Evolutionary conservation across 92 coral and sea anemone species (phyloP).

Genomic region (Zoanthus gigantus): DNA sequence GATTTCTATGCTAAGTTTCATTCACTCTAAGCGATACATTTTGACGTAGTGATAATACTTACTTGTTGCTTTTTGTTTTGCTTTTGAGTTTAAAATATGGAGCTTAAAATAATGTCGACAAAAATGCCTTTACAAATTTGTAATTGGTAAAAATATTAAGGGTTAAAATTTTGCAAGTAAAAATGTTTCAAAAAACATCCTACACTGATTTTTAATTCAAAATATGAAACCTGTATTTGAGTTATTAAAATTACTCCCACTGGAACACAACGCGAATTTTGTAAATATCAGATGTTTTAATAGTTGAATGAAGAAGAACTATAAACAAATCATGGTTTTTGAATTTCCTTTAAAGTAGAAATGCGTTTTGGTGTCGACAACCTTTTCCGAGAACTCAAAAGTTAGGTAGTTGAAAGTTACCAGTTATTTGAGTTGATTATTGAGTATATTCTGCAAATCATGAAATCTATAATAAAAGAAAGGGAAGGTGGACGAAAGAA

Average conservation of each 20-base stretch:
- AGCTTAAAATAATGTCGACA: too few relatives aligned
- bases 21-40: neutral
- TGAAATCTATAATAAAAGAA: too few relatives aligned
- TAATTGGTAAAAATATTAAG: too few relatives aligned
- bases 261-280: neutral
- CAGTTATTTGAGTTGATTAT: too few relatives aligned
- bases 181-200: too few relatives aligned
- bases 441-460: too few relatives aligned
- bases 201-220: neutral
- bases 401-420: neutral
- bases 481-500: neutral
- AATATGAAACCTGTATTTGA: neutral
- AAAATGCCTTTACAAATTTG: too few relatives aligned
- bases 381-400: neutral
- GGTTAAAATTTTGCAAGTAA: too few relatives aligned
- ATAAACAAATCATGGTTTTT: slow-evolving; percentile 2
- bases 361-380: neutral
- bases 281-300: neutral
- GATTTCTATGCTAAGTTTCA: too few relatives aligned
- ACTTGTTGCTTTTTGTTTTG: neutral
- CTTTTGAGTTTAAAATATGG: too few relatives aligned
- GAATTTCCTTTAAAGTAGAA: neutral
- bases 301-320: neutral
- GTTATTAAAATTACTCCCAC: neutral
- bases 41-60: neutral